Conservation (phyloP, 2,797 vertebrate genomes). For the Hyperoplus immaculatus region DNA sequence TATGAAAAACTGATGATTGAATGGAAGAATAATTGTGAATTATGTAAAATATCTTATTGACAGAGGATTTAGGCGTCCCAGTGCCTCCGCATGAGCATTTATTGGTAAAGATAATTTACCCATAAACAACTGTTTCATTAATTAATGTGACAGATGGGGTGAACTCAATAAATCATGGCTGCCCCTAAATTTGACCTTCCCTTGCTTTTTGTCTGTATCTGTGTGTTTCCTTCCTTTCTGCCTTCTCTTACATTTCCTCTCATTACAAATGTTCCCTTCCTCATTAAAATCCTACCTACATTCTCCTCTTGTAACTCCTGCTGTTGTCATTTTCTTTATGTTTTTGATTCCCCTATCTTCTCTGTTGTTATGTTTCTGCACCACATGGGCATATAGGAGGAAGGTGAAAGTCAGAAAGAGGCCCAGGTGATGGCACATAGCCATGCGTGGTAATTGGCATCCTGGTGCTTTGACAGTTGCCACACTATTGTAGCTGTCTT, state of each 20-base stretch:
- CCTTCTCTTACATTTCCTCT: conserved; percentile 41
- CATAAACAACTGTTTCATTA: conserved; percentile 43
- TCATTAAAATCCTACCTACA: conserved; percentile 57
- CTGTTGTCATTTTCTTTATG: conserved; percentile 50
- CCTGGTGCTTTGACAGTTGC: conserved; percentile 76
- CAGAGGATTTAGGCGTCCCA: conserved; percentile 39
- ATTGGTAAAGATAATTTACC: conserved; percentile 55
- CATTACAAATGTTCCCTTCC: conserved; percentile 39
- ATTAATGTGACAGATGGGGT: conserved; percentile 58
- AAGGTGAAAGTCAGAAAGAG: conserved; percentile 65
- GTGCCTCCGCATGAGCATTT: conserved; percentile 37
- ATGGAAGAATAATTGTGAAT: conserved; percentile 53
- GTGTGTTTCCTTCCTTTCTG: conserved; percentile 14
- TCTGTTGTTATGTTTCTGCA: conserved; percentile 19
- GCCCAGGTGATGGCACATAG: conserved; percentile 50
- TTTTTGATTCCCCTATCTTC: conserved; percentile 27
- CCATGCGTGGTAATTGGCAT: conserved; percentile 78
- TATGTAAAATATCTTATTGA: conserved; percentile 60
- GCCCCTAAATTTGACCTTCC: conserved; percentile 43
- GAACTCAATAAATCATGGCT: conserved; percentile 61
- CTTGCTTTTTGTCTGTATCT: conserved; percentile 22
- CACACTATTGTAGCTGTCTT: conserved; percentile 67
- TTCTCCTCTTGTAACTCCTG: conserved; percentile 36
- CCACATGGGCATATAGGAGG: conserved; percentile 37
- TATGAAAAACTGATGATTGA: conserved; percentile 39